Percentiles rank a stretch among this genome's conserved stretches.
Evolutionary conservation across 2,113 vertebrate genomes (phyloP).

Genomic region (Phaethon lepturus): DNA sequence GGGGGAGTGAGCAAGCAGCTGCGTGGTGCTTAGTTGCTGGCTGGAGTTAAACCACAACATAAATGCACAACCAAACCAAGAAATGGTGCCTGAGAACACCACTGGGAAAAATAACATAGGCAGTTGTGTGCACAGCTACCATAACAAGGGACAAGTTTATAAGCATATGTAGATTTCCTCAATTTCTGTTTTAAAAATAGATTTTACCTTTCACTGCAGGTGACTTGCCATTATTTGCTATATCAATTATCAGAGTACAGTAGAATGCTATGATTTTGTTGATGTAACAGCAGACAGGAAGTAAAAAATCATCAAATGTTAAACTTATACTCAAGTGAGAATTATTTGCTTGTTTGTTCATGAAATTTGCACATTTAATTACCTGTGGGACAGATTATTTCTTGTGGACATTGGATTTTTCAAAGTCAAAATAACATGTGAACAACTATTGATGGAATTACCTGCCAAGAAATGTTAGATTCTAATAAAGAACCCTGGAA

Average conservation of each 20-base stretch:
- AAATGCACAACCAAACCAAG: neutral
- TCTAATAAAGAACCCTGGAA: neutral
- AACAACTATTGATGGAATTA: neutral
- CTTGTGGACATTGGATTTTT: neutral
- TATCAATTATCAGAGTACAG: neutral
- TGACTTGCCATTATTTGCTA: neutral
- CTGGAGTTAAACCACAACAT: too few species aligned
- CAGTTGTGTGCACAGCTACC: neutral
- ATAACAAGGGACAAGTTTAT: neutral
- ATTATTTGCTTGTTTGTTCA: neutral
- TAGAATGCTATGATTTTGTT: neutral
- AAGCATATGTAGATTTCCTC: neutral
- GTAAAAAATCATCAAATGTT: neutral
- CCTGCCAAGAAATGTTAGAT: neutral
- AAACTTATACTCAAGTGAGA: neutral
- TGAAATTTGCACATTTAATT: constrained; percentile 8
- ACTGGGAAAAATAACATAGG: neutral
- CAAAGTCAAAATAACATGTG: constrained; percentile 6
- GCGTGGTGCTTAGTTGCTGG: too few species aligned
- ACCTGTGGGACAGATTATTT: neutral
- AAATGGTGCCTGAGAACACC: neutral
- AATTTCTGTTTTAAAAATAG: neutral
- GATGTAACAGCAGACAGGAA: neutral
- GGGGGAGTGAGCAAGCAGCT: too few species aligned
- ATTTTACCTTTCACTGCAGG: neutral